phyloP scores from a whole-genome alignment of 2,113 vertebrate genomes.

The Motacilla tschutschensis region DNA sequence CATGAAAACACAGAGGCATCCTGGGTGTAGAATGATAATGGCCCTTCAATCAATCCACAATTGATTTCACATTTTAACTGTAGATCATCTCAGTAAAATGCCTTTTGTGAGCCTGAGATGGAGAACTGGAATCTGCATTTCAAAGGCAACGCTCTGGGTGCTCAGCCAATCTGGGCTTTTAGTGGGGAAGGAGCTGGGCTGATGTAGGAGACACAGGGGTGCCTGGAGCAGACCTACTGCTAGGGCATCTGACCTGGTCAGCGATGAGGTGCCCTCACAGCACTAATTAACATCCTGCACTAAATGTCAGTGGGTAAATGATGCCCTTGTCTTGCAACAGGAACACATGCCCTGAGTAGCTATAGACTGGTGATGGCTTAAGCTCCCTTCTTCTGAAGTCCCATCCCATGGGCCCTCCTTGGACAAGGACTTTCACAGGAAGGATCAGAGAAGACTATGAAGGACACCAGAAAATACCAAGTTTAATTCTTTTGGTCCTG shows the following conservation, averaged over 20 bases:
- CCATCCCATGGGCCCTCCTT: not conserved
- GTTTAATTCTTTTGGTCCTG: not conserved
- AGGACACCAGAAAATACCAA: not conserved
- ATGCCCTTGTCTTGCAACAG: not conserved
- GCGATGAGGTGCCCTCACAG: not conserved
- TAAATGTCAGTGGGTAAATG: not conserved
- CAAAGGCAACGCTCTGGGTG: not conserved
- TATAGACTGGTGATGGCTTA: not conserved
- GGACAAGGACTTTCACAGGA: not conserved
- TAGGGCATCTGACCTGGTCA: not conserved
- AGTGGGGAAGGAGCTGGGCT: not conserved
- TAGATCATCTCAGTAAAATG: slow-evolving; percentile 23
- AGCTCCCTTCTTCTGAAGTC: not conserved
- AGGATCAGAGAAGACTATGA: not conserved
- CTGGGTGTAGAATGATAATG: slow-evolving; percentile 5
- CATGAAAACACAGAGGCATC: slow-evolving; percentile 18
- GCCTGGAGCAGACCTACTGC: not conserved
- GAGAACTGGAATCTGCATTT: slow-evolving; percentile 21
- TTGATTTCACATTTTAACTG: slow-evolving; percentile 29
- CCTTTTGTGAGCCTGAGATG: not conserved
- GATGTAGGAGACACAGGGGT: not conserved
- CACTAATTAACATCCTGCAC: not conserved
- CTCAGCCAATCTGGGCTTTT: not conserved
- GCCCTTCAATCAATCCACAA: slow-evolving; percentile 19
- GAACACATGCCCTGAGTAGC: not conserved